Evolutionary conservation across 1,140 invertebrate species (phyloP).

Genomic region (Rhysida immarginata): DNA sequence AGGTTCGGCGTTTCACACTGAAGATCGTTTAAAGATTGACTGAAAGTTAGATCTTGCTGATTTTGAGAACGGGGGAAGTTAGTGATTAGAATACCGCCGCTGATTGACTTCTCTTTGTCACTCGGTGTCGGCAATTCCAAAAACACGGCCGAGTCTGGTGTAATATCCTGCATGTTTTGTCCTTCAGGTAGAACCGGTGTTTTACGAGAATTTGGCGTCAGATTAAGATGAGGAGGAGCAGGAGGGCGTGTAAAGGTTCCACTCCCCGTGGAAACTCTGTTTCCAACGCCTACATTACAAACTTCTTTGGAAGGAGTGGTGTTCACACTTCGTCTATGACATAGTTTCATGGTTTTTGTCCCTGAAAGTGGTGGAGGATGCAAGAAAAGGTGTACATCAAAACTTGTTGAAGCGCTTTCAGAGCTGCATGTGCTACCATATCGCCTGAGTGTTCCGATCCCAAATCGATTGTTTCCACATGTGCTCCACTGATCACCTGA

Average conservation of each 20-base stretch:
- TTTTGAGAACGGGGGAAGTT: background rate
- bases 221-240: background rate
- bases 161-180: conserved; percentile 16
- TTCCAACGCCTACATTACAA: too few relatives aligned
- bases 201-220: background rate
- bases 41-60: conserved; percentile 7
- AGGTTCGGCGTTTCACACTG: conserved; percentile 8
- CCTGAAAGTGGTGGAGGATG: conserved; percentile 11
- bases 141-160: conserved; percentile 19
- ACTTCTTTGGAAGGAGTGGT: background rate
- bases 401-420: conserved; percentile 26
- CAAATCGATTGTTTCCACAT: too few relatives aligned
- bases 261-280: background rate
- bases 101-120: background rate
- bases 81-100: background rate
- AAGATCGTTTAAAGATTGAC: conserved; percentile 14
- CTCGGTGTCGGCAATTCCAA: conserved; percentile 14
- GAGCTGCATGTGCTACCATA: conserved; percentile 24
- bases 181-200: background rate
- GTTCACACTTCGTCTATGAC: background rate
- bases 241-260: background rate
- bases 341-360: conserved; percentile 11
- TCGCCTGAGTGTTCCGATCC: conserved; percentile 5
- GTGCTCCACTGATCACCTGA: too few relatives aligned
- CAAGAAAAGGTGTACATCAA: conserved; percentile 21